Base-by-base conservation (phyloP, 2,797 vertebrate genomes). In the Protonibea diacanthus region DNA sequence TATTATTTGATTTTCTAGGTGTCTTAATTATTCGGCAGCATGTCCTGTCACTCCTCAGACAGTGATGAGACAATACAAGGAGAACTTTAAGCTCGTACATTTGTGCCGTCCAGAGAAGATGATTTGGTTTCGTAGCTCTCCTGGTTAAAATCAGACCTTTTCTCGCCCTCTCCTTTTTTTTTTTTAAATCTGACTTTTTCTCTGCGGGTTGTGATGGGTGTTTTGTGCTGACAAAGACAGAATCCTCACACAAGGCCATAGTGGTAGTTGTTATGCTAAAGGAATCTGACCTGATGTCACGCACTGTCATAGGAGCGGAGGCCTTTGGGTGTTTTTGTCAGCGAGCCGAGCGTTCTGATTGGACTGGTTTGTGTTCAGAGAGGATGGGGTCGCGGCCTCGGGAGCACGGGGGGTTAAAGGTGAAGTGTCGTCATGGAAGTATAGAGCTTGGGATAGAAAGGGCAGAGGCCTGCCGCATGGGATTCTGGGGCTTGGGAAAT, bases 241-340 rank as follows among this genome's bases (percentile, higher is more conserved):
- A 82, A 55, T 88, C 84, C 77, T 89, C 90, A 74, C 89, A 71
- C 80, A 66, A 62, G 75, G 78, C 83, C 66, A 18, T 60, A 77
- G 84, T 65, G 76, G 58, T 86, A 86, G 93, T 94, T 93, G 92
- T 93, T 93, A 92, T 91, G 93, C 84, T 91, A 89, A 92, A 93
- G 87, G 92, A 93, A 93, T 93, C 93, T 94, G 94, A 94, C 93
- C 93, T 92, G 91, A 92, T 93, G 92, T 92, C 93, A 93, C 91
- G 84, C 86, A 90, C 91, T 93, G 93, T 94, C 93, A 93, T 80
- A 78, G 91, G 87, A 93, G 91, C 76, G 15, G 47, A 89, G 88
- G 90, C 91, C 93, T 91, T 83, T 89, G 94, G 92, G 92, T 91
- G 90, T 92, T 93, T 93, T 92, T 93, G 89, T 93, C 94, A 93